Evolutionary conservation across 2,797 vertebrate genomes (phyloP).

Genomic region (Argya squamiceps): DNA sequence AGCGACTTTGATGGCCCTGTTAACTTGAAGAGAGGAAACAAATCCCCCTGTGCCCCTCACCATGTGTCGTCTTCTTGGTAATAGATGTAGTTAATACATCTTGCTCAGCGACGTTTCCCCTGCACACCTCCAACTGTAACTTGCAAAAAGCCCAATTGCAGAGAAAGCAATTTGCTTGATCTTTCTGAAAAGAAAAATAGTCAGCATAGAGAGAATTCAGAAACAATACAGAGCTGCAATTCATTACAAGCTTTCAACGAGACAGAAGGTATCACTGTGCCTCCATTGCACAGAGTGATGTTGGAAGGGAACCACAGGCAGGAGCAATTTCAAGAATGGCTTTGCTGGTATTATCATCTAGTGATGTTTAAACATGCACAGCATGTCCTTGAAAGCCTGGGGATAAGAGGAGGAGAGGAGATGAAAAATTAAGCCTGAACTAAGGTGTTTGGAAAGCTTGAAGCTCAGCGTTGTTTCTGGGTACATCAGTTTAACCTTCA

Average conservation of each 20-base stretch:
- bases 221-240: background rate
- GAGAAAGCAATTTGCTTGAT: constrained; percentile 8
- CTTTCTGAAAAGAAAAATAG: background rate
- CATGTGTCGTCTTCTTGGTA: background rate
- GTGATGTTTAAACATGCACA: constrained; percentile 31
- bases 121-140: background rate
- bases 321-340: constrained; percentile 27
- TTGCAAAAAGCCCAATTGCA: background rate
- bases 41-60: background rate
- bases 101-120: background rate
- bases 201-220: background rate
- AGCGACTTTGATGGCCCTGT: background rate
- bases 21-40: constrained; percentile 3
- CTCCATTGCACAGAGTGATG: background rate
- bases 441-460: constrained; percentile 23
- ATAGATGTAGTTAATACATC: background rate
- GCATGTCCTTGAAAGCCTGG: constrained; percentile 35
- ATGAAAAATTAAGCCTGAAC: constrained; percentile 59
- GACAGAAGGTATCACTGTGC: background rate
- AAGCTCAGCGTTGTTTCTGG: constrained; percentile 29
- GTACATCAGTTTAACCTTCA: constrained; percentile 52
- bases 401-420: constrained; percentile 23
- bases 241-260: background rate
- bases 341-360: constrained; percentile 17
- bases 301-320: background rate